phyloP scores from a whole-genome alignment of 1,140 invertebrate species.

The Battus philenor region DNA sequence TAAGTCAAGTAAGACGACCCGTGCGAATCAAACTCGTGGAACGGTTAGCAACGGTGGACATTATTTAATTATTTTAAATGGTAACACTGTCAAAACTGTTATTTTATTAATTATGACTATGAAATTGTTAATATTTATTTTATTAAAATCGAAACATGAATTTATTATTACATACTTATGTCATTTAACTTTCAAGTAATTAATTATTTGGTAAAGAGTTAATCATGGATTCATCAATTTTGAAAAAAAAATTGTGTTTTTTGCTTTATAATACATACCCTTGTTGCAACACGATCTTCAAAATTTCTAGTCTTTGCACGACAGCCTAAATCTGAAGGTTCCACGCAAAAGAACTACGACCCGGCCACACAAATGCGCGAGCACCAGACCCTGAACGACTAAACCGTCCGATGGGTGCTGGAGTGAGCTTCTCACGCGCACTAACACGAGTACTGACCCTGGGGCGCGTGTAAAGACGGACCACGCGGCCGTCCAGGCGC shows the following conservation, averaged over 20 bases:
- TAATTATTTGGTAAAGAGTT: too few relatives aligned
- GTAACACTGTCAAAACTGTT: too few relatives aligned
- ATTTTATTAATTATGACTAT: too few relatives aligned
- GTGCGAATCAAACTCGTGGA: slow-evolving; percentile 33
- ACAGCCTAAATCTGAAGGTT: slow-evolving; percentile 30
- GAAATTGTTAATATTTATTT: too few relatives aligned
- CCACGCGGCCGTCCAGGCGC: slow-evolving; percentile 50
- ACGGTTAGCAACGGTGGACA: too few relatives aligned
- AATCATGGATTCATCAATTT: too few relatives aligned
- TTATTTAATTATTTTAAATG: too few relatives aligned
- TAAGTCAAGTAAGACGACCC: slow-evolving; percentile 26
- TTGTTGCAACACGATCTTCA: background rate
- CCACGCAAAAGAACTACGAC: slow-evolving; percentile 58
- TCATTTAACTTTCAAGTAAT: too few relatives aligned
- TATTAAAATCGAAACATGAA: too few relatives aligned
- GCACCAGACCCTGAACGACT: slow-evolving; percentile 46
- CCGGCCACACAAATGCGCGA: slow-evolving; percentile 38
- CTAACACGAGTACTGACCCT: slow-evolving; percentile 34
- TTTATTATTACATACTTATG: too few relatives aligned
- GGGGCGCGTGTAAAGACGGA: slow-evolving; percentile 41
- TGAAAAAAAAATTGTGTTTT: too few relatives aligned
- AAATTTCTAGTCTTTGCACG: slow-evolving; percentile 31
- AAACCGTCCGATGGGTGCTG: slow-evolving; percentile 28
- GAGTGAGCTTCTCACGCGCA: slow-evolving; percentile 29
- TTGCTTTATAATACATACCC: slow-evolving; percentile 15